Evolutionary conservation across 2,888 invertebrate species (phyloP).

Genomic region (Cantharis rufa): DNA sequence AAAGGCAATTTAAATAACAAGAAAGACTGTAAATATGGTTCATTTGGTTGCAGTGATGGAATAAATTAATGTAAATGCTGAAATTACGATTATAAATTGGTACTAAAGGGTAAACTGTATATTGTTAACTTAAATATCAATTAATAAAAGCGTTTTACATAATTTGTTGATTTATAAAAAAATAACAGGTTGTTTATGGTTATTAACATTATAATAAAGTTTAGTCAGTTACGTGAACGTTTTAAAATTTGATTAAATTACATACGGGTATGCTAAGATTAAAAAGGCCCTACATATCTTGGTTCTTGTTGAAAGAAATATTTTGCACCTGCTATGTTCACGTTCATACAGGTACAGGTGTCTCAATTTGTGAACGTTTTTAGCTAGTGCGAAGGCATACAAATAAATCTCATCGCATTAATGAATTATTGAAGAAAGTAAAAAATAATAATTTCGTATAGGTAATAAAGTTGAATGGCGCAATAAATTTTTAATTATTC

Average conservation of each 20-base stretch:
- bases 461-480: neutral
- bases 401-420: neutral
- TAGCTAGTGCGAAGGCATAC: slow-evolving; percentile 21
- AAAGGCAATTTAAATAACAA: neutral
- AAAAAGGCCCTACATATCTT: slow-evolving; percentile 21
- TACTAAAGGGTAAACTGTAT: neutral
- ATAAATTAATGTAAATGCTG: neutral
- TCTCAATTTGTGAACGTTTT: slow-evolving; percentile 26
- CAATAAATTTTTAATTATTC: neutral
- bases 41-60: neutral
- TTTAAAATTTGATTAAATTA: slow-evolving; percentile 7
- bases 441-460: neutral
- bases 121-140: neutral
- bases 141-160: neutral
- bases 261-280: slow-evolving; percentile 26
- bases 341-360: slow-evolving; percentile 43
- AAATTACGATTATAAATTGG: neutral
- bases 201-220: neutral
- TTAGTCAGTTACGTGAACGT: neutral
- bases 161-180: neutral
- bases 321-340: slow-evolving; percentile 40
- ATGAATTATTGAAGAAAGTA: neutral
- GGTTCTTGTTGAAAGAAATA: slow-evolving; percentile 22
- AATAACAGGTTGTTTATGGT: neutral
- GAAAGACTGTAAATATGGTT: neutral